These are phyloP conservation scores for Phalera bucephala DNA, from an alignment of 2,888 invertebrate species.

Conservation along the genomic window DNA sequence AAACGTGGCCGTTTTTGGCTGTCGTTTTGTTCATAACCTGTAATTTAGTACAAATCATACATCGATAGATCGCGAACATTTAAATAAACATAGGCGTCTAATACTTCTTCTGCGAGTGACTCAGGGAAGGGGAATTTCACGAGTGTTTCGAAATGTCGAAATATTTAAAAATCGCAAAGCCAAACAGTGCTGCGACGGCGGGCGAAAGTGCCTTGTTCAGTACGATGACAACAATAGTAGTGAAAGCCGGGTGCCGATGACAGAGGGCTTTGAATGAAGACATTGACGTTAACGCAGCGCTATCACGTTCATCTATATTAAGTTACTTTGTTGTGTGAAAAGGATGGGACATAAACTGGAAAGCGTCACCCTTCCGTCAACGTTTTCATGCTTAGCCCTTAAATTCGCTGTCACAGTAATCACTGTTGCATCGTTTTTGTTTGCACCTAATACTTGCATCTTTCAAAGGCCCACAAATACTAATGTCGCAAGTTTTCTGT, in stretches of 20 bases:
- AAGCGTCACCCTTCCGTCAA: too few species aligned
- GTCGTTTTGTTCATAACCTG: too few species aligned
- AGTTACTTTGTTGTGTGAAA: too few species aligned
- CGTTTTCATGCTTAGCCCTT: too few species aligned
- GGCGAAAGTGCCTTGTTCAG: conserved; percentile 56
- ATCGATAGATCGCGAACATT: too few species aligned
- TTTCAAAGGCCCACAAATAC: conserved; percentile 23
- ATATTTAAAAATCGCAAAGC: conserved; percentile 37
- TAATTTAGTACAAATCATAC: too few species aligned
- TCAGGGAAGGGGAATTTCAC: conserved; percentile 39
- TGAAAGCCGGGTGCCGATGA: conserved; percentile 53
- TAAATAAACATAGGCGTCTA: conserved; percentile 37
- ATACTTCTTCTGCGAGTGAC: conserved; percentile 31
- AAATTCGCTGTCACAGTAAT: conserved; percentile 42
- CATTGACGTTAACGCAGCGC: too few species aligned
- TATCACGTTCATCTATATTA: too few species aligned
- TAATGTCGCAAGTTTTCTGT: conserved; percentile 17
- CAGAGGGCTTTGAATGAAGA: too few species aligned
- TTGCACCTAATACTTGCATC: conserved; percentile 33
- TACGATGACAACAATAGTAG: conserved; percentile 50
- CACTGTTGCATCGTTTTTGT: conserved; percentile 41
- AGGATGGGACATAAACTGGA: too few species aligned
- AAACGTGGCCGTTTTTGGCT: too few species aligned
- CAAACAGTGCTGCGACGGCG: conserved; percentile 43
- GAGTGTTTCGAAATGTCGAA: conserved; percentile 33